Percentiles rank a stretch among this genome's conserved stretches.
These are phyloP conservation scores for Camponotus floridanus DNA, from an alignment of 1,140 invertebrate species.

Conservation along the genomic window DNA sequence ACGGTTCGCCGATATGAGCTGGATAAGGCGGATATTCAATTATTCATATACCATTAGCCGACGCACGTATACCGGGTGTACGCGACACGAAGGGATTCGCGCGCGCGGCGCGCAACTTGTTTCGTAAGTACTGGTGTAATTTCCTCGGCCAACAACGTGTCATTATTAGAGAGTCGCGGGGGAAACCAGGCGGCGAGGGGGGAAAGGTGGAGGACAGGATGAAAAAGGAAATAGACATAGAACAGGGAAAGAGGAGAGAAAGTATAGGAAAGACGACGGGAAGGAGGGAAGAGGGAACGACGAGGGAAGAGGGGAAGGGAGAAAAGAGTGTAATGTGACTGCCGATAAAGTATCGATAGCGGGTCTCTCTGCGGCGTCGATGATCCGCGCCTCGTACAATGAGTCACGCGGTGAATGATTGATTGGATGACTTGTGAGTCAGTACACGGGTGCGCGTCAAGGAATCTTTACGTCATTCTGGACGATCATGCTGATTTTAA, in stretches of 20 bases:
- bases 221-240: conserved; percentile 50
- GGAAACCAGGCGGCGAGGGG: not conserved
- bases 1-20: conserved; percentile 64
- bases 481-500: conserved; percentile 71
- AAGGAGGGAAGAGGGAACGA: not conserved
- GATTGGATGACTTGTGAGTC: conserved; percentile 74
- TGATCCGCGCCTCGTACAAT: conserved; percentile 76
- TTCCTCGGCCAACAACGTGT: conserved; percentile 65
- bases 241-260: conserved; percentile 43
- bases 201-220: not conserved
- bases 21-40: conserved; percentile 76
- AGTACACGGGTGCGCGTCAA: conserved; percentile 45
- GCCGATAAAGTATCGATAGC: conserved; percentile 78
- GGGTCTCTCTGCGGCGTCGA: conserved; percentile 69
- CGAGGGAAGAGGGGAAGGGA: not conserved
- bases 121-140: conserved; percentile 63
- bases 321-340: conserved; percentile 59
- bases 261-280: not conserved
- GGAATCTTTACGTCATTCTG: conserved; percentile 70
- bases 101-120: conserved; percentile 42
- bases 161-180: conserved; percentile 58
- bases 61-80: conserved; percentile 70
- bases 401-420: conserved; percentile 83
- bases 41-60: conserved; percentile 77
- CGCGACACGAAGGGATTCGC: conserved; percentile 55